phyloP scores from a whole-genome alignment of 2,113 vertebrate species.

The Apus apus region DNA sequence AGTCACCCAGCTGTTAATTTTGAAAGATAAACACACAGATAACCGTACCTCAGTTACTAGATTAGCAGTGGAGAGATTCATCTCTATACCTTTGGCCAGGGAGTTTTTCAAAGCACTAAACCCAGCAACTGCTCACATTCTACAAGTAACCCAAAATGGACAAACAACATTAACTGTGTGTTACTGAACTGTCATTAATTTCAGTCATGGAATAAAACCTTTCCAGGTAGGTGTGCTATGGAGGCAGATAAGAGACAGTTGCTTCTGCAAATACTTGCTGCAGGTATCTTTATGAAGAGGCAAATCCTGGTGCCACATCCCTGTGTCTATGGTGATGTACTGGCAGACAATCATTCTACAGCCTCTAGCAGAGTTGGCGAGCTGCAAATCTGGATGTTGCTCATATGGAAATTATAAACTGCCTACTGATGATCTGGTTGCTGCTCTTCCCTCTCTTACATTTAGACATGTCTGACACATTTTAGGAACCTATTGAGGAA shows the following conservation, averaged over 20 bases:
- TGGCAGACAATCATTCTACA: neutral
- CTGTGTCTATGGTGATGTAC: neutral
- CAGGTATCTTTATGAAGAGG: neutral
- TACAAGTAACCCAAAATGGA: neutral
- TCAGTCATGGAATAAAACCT: neutral
- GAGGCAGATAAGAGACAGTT: neutral
- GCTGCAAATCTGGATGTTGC: neutral
- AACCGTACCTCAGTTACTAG: neutral
- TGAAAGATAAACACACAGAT: neutral
- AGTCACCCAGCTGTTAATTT: neutral
- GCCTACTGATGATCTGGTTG: neutral
- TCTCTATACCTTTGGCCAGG: neutral
- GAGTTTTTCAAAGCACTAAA: neutral
- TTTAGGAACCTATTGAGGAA: neutral
- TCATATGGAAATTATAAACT: neutral
- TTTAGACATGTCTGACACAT: neutral
- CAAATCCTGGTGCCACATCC: neutral
- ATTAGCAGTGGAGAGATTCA: neutral
- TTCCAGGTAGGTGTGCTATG: neutral
- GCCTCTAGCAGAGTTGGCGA: rapidly evolving
- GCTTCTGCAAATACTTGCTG: neutral
- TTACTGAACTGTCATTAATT: neutral
- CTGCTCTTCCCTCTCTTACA: neutral
- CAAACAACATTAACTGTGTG: neutral
- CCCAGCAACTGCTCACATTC: neutral